Percentiles rank a stretch among this genome's conserved stretches.
phyloP scores from a whole-genome alignment of 2,797 vertebrate genomes.

The Rhynchonycteris naso region DNA sequence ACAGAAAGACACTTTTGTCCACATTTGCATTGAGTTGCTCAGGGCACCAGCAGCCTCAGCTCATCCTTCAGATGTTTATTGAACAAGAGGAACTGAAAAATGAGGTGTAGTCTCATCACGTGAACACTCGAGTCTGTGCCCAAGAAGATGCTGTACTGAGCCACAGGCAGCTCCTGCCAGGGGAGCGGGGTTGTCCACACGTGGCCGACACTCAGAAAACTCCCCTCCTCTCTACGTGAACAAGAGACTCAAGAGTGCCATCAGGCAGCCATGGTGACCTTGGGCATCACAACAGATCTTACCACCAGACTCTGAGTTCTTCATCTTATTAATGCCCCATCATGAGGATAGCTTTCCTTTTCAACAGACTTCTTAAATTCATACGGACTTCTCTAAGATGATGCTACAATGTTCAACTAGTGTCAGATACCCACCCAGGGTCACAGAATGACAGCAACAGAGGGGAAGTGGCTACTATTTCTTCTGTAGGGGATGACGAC shows the following conservation, averaged over 20 bases:
- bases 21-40: slow-evolving; percentile 67
- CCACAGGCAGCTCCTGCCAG: neutral
- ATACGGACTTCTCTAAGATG: slow-evolving; percentile 51
- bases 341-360: slow-evolving; percentile 62
- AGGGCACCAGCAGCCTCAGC: slow-evolving; percentile 66
- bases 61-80: slow-evolving; percentile 46
- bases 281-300: neutral
- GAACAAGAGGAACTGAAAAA: slow-evolving; percentile 61
- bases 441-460: neutral
- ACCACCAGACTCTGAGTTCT: neutral
- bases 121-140: slow-evolving; percentile 6
- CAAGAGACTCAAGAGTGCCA: neutral
- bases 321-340: slow-evolving; percentile 81
- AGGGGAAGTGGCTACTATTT: slow-evolving; percentile 41
- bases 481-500: slow-evolving; percentile 46
- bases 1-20: slow-evolving; percentile 57
- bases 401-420: slow-evolving; percentile 78
- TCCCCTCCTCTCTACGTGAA: neutral
- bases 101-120: slow-evolving; percentile 54
- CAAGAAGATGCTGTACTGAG: fast-evolving
- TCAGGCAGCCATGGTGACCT: neutral
- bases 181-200: neutral
- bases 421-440: slow-evolving; percentile 50
- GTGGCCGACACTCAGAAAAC: neutral
- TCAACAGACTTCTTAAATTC: slow-evolving; percentile 54